Evolutionary conservation across 2,797 vertebrate genomes (phyloP), one percentile per base, ranked within the genome.

Genomic region (Columba guinea): DNA sequence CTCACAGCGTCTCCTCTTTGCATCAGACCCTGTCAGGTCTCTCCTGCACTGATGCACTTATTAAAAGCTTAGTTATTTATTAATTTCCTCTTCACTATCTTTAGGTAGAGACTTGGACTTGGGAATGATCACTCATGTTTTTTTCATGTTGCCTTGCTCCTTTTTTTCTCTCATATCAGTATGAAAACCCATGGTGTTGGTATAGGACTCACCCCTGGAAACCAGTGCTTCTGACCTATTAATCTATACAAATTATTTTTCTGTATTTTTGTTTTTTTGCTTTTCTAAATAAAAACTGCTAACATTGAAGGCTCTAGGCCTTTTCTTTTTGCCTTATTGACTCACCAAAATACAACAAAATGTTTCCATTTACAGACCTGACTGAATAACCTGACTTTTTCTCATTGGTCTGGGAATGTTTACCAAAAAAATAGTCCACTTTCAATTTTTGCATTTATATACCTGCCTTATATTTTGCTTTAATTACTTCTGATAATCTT

Each of bases 61-160:
- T 79, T 94, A 93, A 95, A 94, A 94, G 32, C 34, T 89, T 79
- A 64, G 56, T 90, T 95, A 82, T 91, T 82, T 90, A 94, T 92
- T 95, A 0, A 89, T 93, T 94, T 93, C 67, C 34, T 87, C 60
- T 74, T 67, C 51, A 19, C 59, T 94, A 30, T 74, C 84, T 91
- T 92, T 35, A 84, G 73, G 32, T 69, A 23, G 70, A 58, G 0
- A 13, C 20, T 55, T 76, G 82, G 73, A 76, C 65, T 84, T 86
- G 58, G 65, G 86, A 91, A 88, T 64, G 32, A 67, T 85, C 75
- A 41, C 41, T 94, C 44, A 79, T 55, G 5, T 9, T 78, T 85
- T 90, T 91, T 89, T 88, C 46, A 55, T 60, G 32, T 68, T 84
- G 83, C 13, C 28, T 76, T 62, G 32, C 37, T 73, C 37, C 63